phyloP scores from a whole-genome alignment of 2,888 invertebrate genomes.

The Brachyptera risi region DNA sequence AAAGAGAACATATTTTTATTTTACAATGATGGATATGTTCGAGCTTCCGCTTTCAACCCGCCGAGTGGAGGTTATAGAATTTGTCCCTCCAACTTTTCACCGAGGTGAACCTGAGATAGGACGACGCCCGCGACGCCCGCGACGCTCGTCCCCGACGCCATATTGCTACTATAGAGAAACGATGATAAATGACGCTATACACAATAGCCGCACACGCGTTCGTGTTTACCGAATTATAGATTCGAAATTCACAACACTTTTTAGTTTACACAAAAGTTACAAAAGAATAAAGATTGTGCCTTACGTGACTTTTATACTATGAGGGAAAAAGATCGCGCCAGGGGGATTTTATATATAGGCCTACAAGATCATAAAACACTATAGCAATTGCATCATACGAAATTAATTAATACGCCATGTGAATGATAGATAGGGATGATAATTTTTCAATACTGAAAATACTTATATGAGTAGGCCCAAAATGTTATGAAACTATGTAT shows the following conservation, averaged over 20 bases:
- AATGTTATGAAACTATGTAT: too few species aligned
- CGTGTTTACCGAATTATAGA: conserved; percentile 7
- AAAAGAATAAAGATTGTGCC: too few species aligned
- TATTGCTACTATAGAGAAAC: conserved; percentile 14
- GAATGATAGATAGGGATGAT: too few species aligned
- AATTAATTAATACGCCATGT: too few species aligned
- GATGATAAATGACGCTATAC: conserved; percentile 9
- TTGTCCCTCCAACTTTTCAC: background rate
- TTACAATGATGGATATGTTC: conserved; percentile 9
- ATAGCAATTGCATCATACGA: too few species aligned
- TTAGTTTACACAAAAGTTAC: background rate
- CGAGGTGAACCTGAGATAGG: background rate
- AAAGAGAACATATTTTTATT: conserved; percentile 1
- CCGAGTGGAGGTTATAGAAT: background rate
- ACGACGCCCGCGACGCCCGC: background rate
- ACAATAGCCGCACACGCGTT: background rate
- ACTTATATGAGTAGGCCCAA: too few species aligned
- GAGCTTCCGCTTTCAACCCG: too few species aligned
- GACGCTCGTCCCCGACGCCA: conserved; percentile 1
- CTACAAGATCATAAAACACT: too few species aligned
- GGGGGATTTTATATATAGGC: too few species aligned
- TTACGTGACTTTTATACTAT: too few species aligned
- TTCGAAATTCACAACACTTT: background rate
- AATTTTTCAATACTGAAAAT: too few species aligned
- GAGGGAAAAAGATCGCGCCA: too few species aligned